Base-by-base conservation (phyloP, 2,888 invertebrate genomes). In the Pachymerium ferrugineum region DNA sequence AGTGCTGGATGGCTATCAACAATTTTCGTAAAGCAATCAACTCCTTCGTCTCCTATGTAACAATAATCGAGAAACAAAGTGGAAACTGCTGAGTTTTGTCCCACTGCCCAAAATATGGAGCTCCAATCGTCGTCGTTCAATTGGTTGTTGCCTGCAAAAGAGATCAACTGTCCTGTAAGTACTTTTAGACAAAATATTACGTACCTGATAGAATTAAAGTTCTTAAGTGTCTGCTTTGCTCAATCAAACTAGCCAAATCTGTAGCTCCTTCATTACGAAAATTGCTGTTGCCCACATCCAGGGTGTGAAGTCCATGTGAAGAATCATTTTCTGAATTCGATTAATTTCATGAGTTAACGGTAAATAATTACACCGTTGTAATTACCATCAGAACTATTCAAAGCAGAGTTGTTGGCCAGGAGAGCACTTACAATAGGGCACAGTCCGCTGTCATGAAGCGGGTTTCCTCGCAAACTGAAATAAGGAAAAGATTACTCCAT, bases 191-290 rank as follows among this genome's bases (percentile, higher is more conserved):
- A n/a, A n/a, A n/a, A n/a, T n/a, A n/a, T n/a, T n/a, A n/a, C n/a
- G n/a, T 30, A 72, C 72, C 54, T 54, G 72, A 47, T 30, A 72
- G 30, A n/a, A 72, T 19, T 28, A 72, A 33, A 3, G 54, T 72
- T 12, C 6, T 30, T 1, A 72, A 30, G 8, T 42, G 14, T 8
- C 6, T 14, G 29, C 54, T 31, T 12, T 72, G 72, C 47, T 72
- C 72, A 12, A 72, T 72, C n/a, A 72, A 28, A 19, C 72, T 72
- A n/a, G 72, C 72, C 8, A 72, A 54, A 54, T 47, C 47, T 1
- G 25, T 54, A 5, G 72, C 72, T 8, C 72, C 72, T 54, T 72
- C 72, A 16, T 47, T 72, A 8, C 54, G 47, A 16, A 72, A 72
- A 22, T 54, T 72, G 16, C 47, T 28, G 10, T 72, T 29, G 16